phyloP scores from a whole-genome alignment of 2,888 invertebrate species.

The Siphonodentalium dalli region DNA sequence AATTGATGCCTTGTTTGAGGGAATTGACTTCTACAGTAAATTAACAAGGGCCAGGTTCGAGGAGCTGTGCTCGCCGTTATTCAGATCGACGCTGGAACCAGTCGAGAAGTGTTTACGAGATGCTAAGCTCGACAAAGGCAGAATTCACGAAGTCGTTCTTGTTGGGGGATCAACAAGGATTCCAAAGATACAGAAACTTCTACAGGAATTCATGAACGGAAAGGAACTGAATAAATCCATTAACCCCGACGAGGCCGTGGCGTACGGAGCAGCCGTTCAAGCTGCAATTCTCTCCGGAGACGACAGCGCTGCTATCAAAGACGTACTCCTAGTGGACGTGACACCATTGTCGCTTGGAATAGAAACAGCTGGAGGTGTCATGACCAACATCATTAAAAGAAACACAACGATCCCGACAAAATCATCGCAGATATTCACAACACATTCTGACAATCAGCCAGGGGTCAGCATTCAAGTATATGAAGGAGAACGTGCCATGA shows the following conservation, averaged over 20 bases:
- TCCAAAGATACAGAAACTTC: slow-evolving; percentile 57
- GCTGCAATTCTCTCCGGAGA: slow-evolving; percentile 76
- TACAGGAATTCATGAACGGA: slow-evolving; percentile 55
- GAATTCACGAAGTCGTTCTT: slow-evolving; percentile 80
- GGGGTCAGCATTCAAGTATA: slow-evolving; percentile 71
- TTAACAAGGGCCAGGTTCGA: slow-evolving; percentile 59
- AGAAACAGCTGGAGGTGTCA: slow-evolving; percentile 69
- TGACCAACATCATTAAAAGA: slow-evolving; percentile 47
- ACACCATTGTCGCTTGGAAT: slow-evolving; percentile 65
- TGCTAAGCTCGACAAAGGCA: slow-evolving; percentile 79
- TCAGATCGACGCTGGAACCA: slow-evolving; percentile 75
- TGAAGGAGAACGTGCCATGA: slow-evolving; percentile 94
- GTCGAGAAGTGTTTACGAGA: slow-evolving; percentile 81
- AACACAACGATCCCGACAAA: slow-evolving; percentile 61
- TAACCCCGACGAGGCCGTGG: slow-evolving; percentile 97
- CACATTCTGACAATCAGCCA: slow-evolving; percentile 86
- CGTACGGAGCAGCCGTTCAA: slow-evolving; percentile 69
- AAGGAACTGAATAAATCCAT: slow-evolving; percentile 65
- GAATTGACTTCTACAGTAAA: slow-evolving; percentile 55
- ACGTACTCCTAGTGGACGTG: slow-evolving; percentile 79
- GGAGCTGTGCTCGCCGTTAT: slow-evolving; percentile 53
- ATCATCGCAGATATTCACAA: slow-evolving; percentile 73
- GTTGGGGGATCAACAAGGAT: slow-evolving; percentile 72
- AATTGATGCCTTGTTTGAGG: slow-evolving; percentile 56
- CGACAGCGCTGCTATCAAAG: slow-evolving; percentile 75